Evolutionary conservation across 2,797 vertebrate species (phyloP), one percentile per base, ranked within the genome.

Genomic region (Apogon talboti): DNA sequence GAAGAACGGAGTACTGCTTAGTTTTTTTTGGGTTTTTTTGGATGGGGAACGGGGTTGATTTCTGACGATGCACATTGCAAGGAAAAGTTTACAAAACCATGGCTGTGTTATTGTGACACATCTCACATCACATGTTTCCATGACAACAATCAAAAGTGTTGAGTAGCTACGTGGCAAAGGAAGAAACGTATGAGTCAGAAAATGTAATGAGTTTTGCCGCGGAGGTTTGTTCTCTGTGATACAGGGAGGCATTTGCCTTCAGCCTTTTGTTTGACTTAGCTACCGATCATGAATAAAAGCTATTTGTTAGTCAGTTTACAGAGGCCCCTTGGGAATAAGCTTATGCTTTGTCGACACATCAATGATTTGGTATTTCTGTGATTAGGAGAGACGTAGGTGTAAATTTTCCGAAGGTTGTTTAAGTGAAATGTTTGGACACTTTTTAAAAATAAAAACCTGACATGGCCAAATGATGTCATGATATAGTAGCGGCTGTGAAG

Each of bases 121-220:
- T 18, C 10, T 43, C 47, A 35, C 1, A 19, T 9, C 3, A 14
- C 53, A 24, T 18, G 30, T 83, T 70, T 71, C 71, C 63, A 68
- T 63, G 59, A 58, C 74, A 66, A 48, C 62, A 8, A 24, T 59
- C 13, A 12, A 33, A 61, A 73, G 15, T 9, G 54, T 59, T 71
- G 28, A 71, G 65, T 62, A 69, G 49, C 49, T 35, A 4, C 55
- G 12, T 57, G 37, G 75, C n/a, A 49, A 15, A 59, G 15, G 28
- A 42, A 14, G 49, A 52, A 47, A 45, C n/a, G 6, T 11, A 14
- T 63, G 74, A 76, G 54, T 61, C 67, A 64, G 41, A 33, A 0
- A 9, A 67, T 49, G 68, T 19, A 61, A 79, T 71, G 45, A 57
- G 37, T 49, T 44, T 64, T 51, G 46, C 19, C 49, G 47, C 9